Base-by-base conservation (phyloP, 2,888 invertebrate genomes). In the Dasysyrphus albostriatus region DNA sequence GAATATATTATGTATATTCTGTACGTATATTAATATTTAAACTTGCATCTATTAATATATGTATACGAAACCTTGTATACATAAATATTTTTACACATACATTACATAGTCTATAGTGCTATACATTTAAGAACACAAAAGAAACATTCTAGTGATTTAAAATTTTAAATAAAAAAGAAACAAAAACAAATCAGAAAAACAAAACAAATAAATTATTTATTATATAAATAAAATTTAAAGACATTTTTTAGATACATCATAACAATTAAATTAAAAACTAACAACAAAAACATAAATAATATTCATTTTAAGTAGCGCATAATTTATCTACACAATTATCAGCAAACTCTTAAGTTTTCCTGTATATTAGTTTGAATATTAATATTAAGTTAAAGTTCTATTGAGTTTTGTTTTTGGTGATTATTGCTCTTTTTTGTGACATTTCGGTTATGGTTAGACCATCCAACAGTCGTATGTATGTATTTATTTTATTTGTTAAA, bases 1-100 rank as follows among this genome's bases (percentile, higher is more conserved):
- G 88, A 85, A 88, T 83, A 76, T 87, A 19, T 29, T 83, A 73
- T 83, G 80, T 83, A 83, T 83, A 88, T 80, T 80, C 73, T 63
- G 54, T 78, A 67, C 65, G 72, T 80, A 63, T 83, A 70, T 79
- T 59, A 51, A 76, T 75, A 61, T 59, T 73, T 59, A 59, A 72
- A 58, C 19, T 61, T 61, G 61, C 42, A 67, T 47, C 37, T 70
- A 49, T 63, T 58, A 72, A 82, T 79, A 70, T 79, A 32, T 70
- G 80, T 75, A 70, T 70, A 72, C 74, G 61, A 59, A 75, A 59
- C 24, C 39, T 76, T 54, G 51, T 80, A 87, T 87, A 56, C 83
- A 79, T 83, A 76, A 73, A 88, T 88, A 79, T 76, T 83, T 85
- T 82, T 81, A 77, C 77, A 83, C 67, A 83, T 80, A 69, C 79